phyloP scores from a whole-genome alignment of 1,140 invertebrate genomes.

The Pentalonia nigronervosa region DNA sequence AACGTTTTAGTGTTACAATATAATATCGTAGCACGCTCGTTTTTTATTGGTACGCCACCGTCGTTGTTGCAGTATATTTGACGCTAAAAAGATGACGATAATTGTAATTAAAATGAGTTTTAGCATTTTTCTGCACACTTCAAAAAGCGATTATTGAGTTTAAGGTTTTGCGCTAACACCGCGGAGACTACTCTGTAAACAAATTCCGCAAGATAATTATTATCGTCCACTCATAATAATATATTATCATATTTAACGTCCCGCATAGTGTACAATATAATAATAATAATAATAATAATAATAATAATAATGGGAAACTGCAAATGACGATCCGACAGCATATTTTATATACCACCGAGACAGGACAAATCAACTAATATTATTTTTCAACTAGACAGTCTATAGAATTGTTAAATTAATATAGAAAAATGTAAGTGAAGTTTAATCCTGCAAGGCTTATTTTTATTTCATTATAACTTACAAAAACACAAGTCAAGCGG shows the following conservation, averaged over 20 bases:
- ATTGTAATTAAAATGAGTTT: slow-evolving; percentile 5
- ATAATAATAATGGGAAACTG: background rate
- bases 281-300: too few relatives aligned
- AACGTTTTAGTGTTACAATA: background rate
- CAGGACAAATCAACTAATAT: background rate
- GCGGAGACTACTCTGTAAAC: background rate
- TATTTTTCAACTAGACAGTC: background rate
- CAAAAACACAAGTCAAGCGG: too few relatives aligned
- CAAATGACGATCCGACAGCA: background rate
- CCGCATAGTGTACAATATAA: too few relatives aligned
- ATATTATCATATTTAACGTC: too few relatives aligned
- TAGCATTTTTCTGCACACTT: background rate
- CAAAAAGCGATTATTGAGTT: background rate
- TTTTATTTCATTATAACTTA: too few relatives aligned
- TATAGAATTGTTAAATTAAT: background rate
- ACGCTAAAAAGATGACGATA: background rate
- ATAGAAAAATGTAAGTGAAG: background rate
- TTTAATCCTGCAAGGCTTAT: too few relatives aligned
- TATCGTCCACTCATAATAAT: background rate
- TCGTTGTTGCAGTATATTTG: background rate
- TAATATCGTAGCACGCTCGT: too few relatives aligned
- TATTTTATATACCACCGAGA: background rate
- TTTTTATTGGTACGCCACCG: background rate
- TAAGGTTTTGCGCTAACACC: background rate
- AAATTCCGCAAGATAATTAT: background rate